phyloP scores from a whole-genome alignment of 2,888 invertebrate genomes.

The Ophioninae sp. region DNA sequence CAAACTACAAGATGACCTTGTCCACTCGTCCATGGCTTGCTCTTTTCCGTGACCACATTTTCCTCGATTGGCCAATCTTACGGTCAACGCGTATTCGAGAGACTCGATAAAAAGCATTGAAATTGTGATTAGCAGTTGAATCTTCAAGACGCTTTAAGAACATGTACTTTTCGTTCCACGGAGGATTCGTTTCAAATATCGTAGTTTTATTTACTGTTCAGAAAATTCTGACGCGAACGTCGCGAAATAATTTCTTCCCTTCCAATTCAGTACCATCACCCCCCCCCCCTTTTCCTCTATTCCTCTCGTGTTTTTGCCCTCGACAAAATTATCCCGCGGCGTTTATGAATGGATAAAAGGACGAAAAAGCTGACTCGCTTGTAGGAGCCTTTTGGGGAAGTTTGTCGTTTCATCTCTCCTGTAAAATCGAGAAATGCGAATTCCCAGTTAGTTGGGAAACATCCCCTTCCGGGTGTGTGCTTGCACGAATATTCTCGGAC shows the following conservation, averaged over 20 bases:
- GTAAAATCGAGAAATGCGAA: constrained; percentile 30
- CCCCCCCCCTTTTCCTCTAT: no score
- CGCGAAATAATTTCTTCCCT: neutral
- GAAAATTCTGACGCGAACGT: neutral
- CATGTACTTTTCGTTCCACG: neutral
- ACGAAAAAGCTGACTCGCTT: constrained; percentile 12
- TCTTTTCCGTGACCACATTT: neutral
- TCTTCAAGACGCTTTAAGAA: neutral
- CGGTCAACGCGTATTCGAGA: neutral
- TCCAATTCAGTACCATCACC: neutral
- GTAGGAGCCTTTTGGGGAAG: constrained; percentile 16
- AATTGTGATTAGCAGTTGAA: neutral
- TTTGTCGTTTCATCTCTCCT: constrained; percentile 1
- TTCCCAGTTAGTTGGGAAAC: constrained; percentile 27
- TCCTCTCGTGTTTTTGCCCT: neutral
- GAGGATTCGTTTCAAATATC: neutral
- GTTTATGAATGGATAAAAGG: neutral
- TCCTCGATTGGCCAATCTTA: neutral
- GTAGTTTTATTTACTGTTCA: neutral
- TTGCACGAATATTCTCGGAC: constrained; percentile 15
- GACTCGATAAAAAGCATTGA: no score
- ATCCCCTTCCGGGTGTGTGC: neutral
- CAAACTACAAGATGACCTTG: neutral
- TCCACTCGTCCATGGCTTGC: neutral
- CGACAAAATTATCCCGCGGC: neutral